Base-by-base conservation (phyloP, 2,888 invertebrate genomes). In the Adelphocoris suturalis region DNA sequence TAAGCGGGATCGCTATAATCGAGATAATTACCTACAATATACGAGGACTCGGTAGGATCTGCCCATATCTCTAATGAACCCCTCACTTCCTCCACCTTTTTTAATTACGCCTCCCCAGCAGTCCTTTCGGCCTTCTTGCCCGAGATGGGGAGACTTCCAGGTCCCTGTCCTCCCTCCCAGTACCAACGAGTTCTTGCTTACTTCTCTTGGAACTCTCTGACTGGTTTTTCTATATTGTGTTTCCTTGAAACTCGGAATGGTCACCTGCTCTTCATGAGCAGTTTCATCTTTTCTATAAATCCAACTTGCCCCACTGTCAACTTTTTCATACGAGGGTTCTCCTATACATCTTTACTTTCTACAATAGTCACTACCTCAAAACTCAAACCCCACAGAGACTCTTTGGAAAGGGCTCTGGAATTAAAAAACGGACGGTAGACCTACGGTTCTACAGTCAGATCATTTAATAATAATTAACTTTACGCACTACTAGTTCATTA, bases 61-160 rank as follows among this genome's bases (percentile, higher is more conserved):
- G 68, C 23, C 68, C 68, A 68, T 61, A 61, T 61, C 61, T 61
- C 61, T 61, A 61, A 61, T 61, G 61, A 61, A 61, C 61, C 61
- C 61, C 61, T 61, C 61, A 61, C 16, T n/a, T n/a, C 61, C 19
- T 16, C 61, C 19, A 16, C n/a, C 19, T 61, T 61, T 61, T 61
- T 61, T 61, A 61, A 61, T 68, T 68, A 68, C 68, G 19, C 68
- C 23, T 19, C 12, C 68, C 68, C 23, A 7, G 11, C 68, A 7
- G 57, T 57, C 57, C 16, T 57, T n/a, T n/a, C 5, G 16, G 37
- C 37, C 37, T 37, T 37, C 7, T 37, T 37, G 37, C 37, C 37
- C 37, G 37, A 4, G 37, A 37, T 7, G 37, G 37, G 7, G 37
- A 37, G 37, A 37, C 37, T 7, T 37, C 37, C 37, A 37, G 37